Evolutionary conservation across 2,797 vertebrate genomes (phyloP).

Genomic region (Lacerta bilineata): DNA sequence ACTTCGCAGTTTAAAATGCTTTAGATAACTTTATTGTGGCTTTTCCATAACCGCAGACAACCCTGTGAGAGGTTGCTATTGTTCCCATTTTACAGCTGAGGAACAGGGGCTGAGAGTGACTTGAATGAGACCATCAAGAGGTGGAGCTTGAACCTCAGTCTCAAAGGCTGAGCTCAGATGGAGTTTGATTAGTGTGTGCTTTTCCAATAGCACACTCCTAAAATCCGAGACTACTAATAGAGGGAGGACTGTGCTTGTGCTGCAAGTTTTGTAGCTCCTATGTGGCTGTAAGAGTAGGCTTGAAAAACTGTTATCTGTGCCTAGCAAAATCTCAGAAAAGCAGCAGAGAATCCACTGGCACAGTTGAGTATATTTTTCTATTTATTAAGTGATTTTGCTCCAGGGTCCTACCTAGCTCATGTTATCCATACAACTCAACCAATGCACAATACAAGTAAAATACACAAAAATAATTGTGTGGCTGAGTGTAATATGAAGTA

Average conservation of each 20-base stretch:
- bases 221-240: background rate
- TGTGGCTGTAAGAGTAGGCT: background rate
- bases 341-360: background rate
- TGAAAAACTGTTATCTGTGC: background rate
- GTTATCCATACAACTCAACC: background rate
- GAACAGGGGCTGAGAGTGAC: background rate
- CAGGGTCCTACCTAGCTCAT: background rate
- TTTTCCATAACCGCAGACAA: background rate
- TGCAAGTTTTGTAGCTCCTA: background rate
- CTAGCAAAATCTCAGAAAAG: background rate
- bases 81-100: constrained; percentile 7
- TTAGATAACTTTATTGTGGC: background rate
- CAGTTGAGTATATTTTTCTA: background rate
- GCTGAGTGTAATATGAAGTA: background rate
- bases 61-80: background rate
- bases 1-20: background rate
- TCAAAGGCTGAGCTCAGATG: background rate
- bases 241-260: background rate
- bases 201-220: background rate
- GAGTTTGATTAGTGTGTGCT: background rate
- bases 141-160: background rate
- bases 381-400: background rate
- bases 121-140: background rate
- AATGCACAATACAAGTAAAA: background rate
- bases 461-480: background rate